phyloP scores from a whole-genome alignment of 2,888 invertebrate genomes.

The Phalera bucephala region DNA sequence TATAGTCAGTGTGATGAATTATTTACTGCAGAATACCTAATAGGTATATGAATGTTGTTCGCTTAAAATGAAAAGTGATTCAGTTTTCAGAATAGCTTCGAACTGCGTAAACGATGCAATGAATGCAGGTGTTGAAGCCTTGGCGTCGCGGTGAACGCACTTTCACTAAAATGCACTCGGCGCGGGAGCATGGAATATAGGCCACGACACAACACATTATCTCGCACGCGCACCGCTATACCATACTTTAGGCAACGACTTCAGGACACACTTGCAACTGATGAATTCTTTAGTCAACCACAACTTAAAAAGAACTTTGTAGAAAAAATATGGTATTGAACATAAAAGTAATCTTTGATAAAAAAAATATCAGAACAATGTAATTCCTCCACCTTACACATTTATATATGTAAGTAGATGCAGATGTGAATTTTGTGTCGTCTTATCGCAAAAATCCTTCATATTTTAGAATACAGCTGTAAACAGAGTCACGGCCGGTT shows the following conservation, averaged over 20 bases:
- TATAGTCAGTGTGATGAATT: too few relatives aligned
- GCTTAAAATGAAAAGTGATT: slow-evolving; percentile 2
- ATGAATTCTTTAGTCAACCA: too few relatives aligned
- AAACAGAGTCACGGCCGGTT: slow-evolving; percentile 79
- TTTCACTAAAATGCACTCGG: slow-evolving; percentile 58
- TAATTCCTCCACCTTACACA: too few relatives aligned
- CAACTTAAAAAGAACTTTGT: too few relatives aligned
- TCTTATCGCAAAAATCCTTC: slow-evolving; percentile 73
- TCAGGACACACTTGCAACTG: too few relatives aligned
- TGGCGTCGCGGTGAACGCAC: slow-evolving; percentile 54
- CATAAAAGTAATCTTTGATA: too few relatives aligned
- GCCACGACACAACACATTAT: slow-evolving; percentile 16
- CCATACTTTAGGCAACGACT: too few relatives aligned
- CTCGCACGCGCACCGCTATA: not conserved
- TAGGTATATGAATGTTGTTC: too few relatives aligned
- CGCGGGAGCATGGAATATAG: slow-evolving; percentile 40
- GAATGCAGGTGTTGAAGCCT: slow-evolving; percentile 55
- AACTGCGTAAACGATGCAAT: slow-evolving; percentile 20
- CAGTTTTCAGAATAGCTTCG: slow-evolving; percentile 5
- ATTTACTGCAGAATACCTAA: too few relatives aligned
- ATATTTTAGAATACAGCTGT: slow-evolving; percentile 50
- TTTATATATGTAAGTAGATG: too few relatives aligned
- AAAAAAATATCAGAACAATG: too few relatives aligned
- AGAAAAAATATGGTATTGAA: too few relatives aligned
- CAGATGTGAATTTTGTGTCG: slow-evolving; percentile 58